A percentile compares a stretch with the other conserved stretches of the same genome.
Conservation (phyloP, 2,113 vertebrate genomes). For the Seriola dumerili region DNA sequence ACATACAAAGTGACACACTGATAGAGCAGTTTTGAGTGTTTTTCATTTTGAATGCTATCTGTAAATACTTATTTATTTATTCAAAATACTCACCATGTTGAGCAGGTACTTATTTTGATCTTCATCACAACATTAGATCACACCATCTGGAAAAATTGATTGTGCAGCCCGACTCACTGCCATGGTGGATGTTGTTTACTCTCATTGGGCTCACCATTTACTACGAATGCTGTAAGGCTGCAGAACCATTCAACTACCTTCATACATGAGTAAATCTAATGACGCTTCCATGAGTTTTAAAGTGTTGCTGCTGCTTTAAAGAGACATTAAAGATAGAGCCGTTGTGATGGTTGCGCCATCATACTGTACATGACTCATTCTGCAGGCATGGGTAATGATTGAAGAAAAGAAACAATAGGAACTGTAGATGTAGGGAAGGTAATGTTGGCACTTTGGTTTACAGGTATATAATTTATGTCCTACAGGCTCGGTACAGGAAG, state of each 20-base stretch:
- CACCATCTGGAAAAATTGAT: background rate
- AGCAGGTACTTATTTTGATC: background rate
- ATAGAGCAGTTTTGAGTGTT: background rate
- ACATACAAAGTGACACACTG: background rate
- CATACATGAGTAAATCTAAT: constrained; percentile 33
- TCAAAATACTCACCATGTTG: background rate
- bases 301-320: constrained; percentile 12
- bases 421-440: background rate
- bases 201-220: constrained; percentile 6
- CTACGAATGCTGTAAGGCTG: background rate
- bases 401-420: background rate
- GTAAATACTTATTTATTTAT: background rate
- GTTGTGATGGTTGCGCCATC: background rate
- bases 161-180: background rate
- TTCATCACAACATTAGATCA: background rate
- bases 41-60: background rate
- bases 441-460: background rate
- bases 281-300: background rate
- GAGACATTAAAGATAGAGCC: background rate
- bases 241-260: constrained; percentile 16
- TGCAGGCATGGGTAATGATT: background rate
- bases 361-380: background rate
- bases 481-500: constrained; percentile 95
- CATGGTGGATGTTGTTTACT: background rate
- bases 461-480: background rate